Conservation (phyloP, 2,113 vertebrate genomes). For the Dicentrarchus labrax region DNA sequence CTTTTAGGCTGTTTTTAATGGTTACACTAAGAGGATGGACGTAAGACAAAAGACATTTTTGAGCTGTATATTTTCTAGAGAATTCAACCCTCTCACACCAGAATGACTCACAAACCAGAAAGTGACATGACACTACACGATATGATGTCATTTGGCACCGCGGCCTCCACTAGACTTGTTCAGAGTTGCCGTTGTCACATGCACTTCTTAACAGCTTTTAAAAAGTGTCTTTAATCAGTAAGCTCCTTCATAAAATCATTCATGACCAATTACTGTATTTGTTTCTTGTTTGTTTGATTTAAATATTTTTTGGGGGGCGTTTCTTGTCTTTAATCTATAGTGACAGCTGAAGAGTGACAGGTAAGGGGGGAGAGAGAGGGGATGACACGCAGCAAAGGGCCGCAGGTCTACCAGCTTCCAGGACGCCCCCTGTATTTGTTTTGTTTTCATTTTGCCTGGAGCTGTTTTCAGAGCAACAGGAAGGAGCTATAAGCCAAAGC, state of each 20-base stretch:
- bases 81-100: background rate
- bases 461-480: background rate
- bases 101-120: background rate
- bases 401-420: too few species aligned
- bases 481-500: too few species aligned
- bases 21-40: background rate
- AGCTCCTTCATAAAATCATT: background rate
- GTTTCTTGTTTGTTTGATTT: background rate
- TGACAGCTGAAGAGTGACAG: too few species aligned
- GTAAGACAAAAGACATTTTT: background rate
- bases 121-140: background rate
- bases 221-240: background rate
- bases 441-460: background rate
- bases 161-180: background rate
- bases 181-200: background rate
- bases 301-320: too few species aligned
- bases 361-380: too few species aligned
- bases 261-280: background rate
- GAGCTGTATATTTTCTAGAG: background rate
- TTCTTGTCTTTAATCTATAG: too few species aligned
- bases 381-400: too few species aligned
- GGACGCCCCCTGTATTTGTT: background rate
- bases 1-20: background rate
- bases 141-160: background rate
- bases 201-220: background rate